Base-by-base conservation (phyloP, 1,140 invertebrate genomes). In the Drosophila lini region DNA sequence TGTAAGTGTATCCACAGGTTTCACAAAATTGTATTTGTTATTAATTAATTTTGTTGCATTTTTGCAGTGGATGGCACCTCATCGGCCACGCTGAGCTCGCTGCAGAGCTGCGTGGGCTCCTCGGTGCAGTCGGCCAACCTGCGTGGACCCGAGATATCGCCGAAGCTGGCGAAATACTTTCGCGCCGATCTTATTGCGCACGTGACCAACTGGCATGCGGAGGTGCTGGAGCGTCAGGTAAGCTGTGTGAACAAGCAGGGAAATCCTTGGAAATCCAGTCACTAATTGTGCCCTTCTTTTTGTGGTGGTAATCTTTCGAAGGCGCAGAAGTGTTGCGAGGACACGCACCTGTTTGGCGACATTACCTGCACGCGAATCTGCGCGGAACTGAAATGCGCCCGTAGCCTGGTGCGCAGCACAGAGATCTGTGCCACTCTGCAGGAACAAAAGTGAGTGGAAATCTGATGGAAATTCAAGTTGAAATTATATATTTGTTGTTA, bases 381-480 rank as follows among this genome's bases (percentile, higher is more conserved):
- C 53, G 96, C 97, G 36, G 98, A 99, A 91, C 94, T 99, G 67
- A 99, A 99, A 93, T 97, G 97, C 93, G 97, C 98, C 75, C 95
- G 98, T 75, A 98, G 97, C 75, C 94, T 98, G 90, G 98, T 99
- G 74, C 95, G 98, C 85, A 95, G 98, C 88, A 98, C 97, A 36
- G 98, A 99, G 95, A 99, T 99, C 93, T 97, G 98, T 94, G 97
- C 98, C 63, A 99, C 98, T 71, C 94, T 99, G 92, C 97, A 98
- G 94, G 98, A 99, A 94, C 98, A 99, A 95, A 98, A 98, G 97
- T 98, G 91, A 71, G 69, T 69, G 5, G 10, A 9, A 19, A 60
- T 25, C 0, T 25, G 3, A 42, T 10, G 13, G 3, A 6, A 7
- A 16, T 13, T 22, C 0, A 13, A 5, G 25, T 5, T 28, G 5